Evolutionary conservation across 2,797 vertebrate genomes (phyloP).

Genomic region (Ciconia nigra): DNA sequence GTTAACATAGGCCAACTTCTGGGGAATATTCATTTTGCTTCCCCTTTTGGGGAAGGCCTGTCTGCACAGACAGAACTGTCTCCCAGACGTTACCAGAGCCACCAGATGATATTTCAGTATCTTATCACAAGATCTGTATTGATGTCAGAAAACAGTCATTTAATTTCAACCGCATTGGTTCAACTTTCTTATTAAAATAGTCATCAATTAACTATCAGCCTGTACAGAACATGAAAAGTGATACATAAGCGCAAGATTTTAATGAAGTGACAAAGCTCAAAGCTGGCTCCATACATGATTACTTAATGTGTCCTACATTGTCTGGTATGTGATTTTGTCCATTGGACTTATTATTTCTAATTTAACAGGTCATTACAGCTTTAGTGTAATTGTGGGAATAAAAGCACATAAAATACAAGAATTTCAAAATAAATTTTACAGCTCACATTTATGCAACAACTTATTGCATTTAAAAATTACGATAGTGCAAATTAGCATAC

Average conservation of each 20-base stretch:
- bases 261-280: not conserved
- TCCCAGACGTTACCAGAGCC: not conserved
- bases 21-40: not conserved
- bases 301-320: not conserved
- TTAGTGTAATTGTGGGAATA: conserved; percentile 7
- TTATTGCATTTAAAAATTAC: not conserved
- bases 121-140: not conserved
- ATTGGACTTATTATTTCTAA: conserved; percentile 5
- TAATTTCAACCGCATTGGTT: not conserved
- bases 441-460: not conserved
- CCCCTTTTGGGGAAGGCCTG: not conserved
- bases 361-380: conserved; percentile 27
- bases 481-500: not conserved
- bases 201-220: not conserved
- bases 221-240: not conserved
- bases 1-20: not conserved
- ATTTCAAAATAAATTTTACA: conserved; percentile 6
- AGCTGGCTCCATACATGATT: not conserved
- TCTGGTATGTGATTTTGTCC: not conserved
- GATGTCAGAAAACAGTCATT: not conserved
- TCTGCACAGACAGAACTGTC: not conserved
- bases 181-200: not conserved
- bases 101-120: not conserved
- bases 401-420: conserved; percentile 18
- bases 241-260: not conserved